Evolutionary conservation across 2,797 vertebrate genomes (phyloP).

Genomic region (Brachymystax lenok): DNA sequence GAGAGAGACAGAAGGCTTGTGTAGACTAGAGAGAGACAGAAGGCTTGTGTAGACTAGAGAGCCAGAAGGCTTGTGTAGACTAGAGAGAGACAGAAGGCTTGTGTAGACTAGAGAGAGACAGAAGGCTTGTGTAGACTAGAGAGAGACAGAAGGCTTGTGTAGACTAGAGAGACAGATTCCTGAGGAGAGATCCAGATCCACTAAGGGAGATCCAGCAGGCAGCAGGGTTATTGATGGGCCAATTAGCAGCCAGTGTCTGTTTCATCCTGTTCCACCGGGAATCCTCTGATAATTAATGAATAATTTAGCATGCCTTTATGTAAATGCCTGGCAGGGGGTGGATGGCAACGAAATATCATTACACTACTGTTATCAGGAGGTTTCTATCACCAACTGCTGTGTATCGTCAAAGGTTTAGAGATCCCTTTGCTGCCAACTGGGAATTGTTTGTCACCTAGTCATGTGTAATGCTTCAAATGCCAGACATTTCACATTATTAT

Average conservation of each 20-base stretch:
- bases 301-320: conserved; percentile 78
- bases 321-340: conserved; percentile 74
- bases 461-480: neutral
- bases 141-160: no score
- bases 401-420: neutral
- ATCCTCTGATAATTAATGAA: conserved; percentile 78
- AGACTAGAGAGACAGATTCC: conserved; percentile 70
- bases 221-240: conserved; percentile 79
- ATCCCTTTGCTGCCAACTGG: neutral
- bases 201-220: conserved; percentile 59
- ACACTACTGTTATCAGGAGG: conserved; percentile 60
- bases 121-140: no score
- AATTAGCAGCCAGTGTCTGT: conserved; percentile 77
- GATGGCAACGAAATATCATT: conserved; percentile 62
- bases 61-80: no score
- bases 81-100: no score
- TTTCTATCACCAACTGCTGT: neutral
- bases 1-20: no score
- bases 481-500: neutral
- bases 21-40: no score
- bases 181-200: conserved; percentile 67
- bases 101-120: no score
- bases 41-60: no score
- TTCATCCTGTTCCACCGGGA: conserved; percentile 70
- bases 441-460: neutral